A percentile compares a stretch with the other conserved stretches of the same genome.
Evolutionary conservation across 2,888 invertebrate species (phyloP).

Genomic region (Galerucella calmariensis): DNA sequence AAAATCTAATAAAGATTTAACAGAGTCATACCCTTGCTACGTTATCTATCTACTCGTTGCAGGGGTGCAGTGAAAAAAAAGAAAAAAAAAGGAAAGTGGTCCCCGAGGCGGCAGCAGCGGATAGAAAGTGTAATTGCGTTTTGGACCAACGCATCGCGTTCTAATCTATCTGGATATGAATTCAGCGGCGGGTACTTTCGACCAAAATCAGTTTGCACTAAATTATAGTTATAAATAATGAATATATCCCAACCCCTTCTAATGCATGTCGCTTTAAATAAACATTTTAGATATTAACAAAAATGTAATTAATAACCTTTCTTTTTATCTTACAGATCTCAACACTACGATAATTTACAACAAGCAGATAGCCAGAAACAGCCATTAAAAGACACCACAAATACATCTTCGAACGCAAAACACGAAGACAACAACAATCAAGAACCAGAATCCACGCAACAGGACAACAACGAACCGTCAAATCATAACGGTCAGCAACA

Average conservation of each 20-base stretch:
- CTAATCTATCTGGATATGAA: constrained; percentile 17
- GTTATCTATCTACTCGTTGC: constrained; percentile 28
- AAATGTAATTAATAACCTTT: neutral
- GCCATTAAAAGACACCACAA: constrained; percentile 64
- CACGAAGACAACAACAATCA: constrained; percentile 56
- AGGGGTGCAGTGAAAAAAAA: constrained; percentile 44
- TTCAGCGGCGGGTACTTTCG: neutral
- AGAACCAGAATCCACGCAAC: constrained; percentile 61
- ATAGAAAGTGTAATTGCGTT: constrained; percentile 49
- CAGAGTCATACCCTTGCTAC: neutral
- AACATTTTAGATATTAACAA: neutral
- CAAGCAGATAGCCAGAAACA: constrained; percentile 66
- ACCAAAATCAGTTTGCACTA: neutral
- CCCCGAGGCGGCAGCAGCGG: constrained; percentile 46
- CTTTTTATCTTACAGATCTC: constrained; percentile 66
- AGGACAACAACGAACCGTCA: constrained; percentile 47
- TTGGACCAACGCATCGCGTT: constrained; percentile 35
- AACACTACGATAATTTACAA: constrained; percentile 71
- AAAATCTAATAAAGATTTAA: constrained; percentile 22
- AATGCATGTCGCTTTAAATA: neutral
- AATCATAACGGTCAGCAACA: constrained; percentile 35
- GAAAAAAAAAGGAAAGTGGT: constrained; percentile 41
- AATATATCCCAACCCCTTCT: neutral
- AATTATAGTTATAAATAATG: too few relatives aligned
- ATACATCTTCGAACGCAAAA: constrained; percentile 53